Conservation (phyloP, 2,113 vertebrate genomes). For the Apus apus region DNA sequence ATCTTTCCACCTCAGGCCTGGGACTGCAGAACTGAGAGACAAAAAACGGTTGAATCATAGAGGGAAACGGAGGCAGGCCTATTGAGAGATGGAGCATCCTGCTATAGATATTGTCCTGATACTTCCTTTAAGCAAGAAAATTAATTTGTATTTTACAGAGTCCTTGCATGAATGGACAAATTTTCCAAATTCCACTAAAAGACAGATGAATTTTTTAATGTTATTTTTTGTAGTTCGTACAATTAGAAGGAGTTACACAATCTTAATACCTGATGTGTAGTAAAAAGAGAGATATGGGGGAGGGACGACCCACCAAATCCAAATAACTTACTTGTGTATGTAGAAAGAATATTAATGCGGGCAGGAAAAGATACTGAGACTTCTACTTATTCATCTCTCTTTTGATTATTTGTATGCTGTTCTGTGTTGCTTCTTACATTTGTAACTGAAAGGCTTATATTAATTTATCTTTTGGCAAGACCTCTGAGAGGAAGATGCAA, state of each 20-base stretch:
- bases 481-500: neutral
- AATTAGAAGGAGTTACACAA: neutral
- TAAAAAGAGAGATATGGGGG: neutral
- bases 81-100: too few species aligned
- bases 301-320: neutral
- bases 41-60: too few species aligned
- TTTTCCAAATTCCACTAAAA: neutral
- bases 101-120: neutral
- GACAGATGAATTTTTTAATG: neutral
- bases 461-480: neutral
- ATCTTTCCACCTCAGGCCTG: too few species aligned
- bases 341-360: neutral
- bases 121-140: neutral
- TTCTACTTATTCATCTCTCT: neutral
- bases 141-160: neutral
- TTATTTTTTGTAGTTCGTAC: neutral
- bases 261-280: neutral
- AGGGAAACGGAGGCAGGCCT: too few species aligned
- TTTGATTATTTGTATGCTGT: neutral
- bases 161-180: neutral
- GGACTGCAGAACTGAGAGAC: too few species aligned
- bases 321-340: neutral
- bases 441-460: neutral
- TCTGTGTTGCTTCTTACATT: neutral
- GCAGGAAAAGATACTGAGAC: neutral